Evolutionary conservation across 2,888 invertebrate genomes (phyloP).

Genomic region (Papilio demoleus): DNA sequence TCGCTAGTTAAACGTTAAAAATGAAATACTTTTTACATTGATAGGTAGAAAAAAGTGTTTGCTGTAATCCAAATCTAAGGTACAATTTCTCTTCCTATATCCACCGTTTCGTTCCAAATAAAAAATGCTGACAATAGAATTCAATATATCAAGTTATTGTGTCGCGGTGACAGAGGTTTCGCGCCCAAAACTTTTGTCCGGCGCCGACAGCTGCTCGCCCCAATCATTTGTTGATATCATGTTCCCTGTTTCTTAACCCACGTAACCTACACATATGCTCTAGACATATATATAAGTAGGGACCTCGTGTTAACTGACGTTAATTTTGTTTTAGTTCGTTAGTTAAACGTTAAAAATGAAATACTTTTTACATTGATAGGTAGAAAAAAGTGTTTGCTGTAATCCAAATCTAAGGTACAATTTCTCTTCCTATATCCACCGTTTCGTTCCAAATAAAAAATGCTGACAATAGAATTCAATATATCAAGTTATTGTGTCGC

Average conservation of each 20-base stretch:
- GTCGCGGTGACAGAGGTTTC: constrained; percentile 25
- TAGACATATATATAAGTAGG: neutral
- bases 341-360: too few relatives aligned
- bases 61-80: neutral
- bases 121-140: constrained; percentile 28
- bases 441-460: constrained; percentile 17
- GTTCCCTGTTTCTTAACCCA: constrained; percentile 14
- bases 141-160: constrained; percentile 37
- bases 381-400: neutral
- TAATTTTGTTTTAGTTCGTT: neutral
- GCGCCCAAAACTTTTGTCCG: constrained; percentile 34
- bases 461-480: constrained; percentile 30
- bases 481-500: constrained; percentile 35
- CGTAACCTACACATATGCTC: neutral
- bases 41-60: neutral
- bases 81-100: constrained; percentile 17
- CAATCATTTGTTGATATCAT: constrained; percentile 29
- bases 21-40: too few relatives aligned
- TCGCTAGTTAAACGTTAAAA: too few relatives aligned
- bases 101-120: neutral
- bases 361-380: too few relatives aligned
- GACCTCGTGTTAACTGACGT: neutral
- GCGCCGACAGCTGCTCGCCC: constrained; percentile 23
- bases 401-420: neutral
- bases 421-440: constrained; percentile 7